Evolutionary conservation across 2,797 vertebrate genomes (phyloP).

Genomic region (Arrhamphus sclerolepis): DNA sequence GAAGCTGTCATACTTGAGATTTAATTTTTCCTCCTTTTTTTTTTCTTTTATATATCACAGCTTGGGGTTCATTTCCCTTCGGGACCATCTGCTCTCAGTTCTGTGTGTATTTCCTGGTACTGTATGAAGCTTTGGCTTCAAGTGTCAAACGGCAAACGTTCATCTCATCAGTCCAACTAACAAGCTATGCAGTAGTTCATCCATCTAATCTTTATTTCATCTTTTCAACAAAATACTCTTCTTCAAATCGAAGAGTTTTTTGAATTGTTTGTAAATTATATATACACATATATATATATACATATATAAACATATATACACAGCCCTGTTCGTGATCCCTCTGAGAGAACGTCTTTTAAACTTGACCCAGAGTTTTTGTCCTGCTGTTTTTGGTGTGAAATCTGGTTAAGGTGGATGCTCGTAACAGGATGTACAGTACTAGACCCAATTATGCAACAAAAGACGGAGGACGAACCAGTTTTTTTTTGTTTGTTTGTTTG

Average conservation of each 20-base stretch:
- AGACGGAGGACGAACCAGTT: background rate
- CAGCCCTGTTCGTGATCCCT: constrained; percentile 31
- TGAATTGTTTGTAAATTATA: constrained; percentile 41
- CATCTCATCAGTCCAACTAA: constrained; percentile 21
- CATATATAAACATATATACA: too few species aligned
- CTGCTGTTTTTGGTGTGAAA: constrained; percentile 53
- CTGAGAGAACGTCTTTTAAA: constrained; percentile 51
- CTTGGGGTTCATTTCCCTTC: constrained; percentile 21
- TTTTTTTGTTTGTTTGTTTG: too few species aligned
- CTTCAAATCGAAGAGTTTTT: constrained; percentile 29
- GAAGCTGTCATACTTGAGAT: constrained; percentile 7
- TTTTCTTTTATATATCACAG: constrained; percentile 10
- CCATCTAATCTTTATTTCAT: constrained; percentile 6
- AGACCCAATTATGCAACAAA: constrained; percentile 18
- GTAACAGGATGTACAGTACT: constrained; percentile 31
- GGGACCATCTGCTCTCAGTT: constrained; percentile 43
- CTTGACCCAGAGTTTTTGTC: constrained; percentile 55
- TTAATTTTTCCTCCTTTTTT: background rate
- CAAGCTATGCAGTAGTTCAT: constrained; percentile 68
- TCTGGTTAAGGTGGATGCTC: constrained; percentile 31
- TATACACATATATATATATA: too few species aligned
- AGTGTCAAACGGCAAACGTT: constrained; percentile 24
- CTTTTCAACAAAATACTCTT: constrained; percentile 19
- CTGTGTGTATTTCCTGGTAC: constrained; percentile 24
- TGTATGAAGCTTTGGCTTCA: constrained; percentile 21